phyloP scores from a whole-genome alignment of 2,888 invertebrate genomes.

The Campoplex nolae region DNA sequence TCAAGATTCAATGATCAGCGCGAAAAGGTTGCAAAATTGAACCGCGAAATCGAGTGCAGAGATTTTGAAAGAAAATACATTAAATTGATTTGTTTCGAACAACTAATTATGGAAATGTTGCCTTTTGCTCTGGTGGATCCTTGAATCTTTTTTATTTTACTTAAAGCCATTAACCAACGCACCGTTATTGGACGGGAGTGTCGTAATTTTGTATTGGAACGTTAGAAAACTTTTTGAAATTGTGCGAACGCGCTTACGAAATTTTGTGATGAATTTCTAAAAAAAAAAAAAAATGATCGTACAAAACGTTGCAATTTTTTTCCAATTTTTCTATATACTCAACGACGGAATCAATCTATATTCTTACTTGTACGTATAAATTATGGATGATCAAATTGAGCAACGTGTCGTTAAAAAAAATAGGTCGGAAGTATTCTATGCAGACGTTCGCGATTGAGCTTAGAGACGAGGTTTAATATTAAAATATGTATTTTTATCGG shows the following conservation, averaged over 20 bases:
- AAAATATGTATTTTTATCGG: background rate
- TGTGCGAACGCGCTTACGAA: background rate
- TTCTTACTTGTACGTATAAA: background rate
- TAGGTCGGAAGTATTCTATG: background rate
- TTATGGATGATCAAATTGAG: conserved; percentile 14
- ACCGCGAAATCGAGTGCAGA: background rate
- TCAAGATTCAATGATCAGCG: background rate
- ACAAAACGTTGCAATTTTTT: background rate
- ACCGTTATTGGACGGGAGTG: background rate
- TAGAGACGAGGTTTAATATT: background rate
- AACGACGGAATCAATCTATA: background rate
- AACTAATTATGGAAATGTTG: background rate
- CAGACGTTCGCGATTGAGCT: background rate
- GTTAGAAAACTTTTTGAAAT: conserved; percentile 5
- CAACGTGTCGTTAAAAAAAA: conserved; percentile 11
- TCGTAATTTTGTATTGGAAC: conserved; percentile 15
- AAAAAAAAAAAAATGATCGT: background rate
- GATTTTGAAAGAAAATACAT: background rate
- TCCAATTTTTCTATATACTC: background rate
- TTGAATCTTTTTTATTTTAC: conserved; percentile 44
- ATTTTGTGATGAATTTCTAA: background rate
- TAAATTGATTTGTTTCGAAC: background rate
- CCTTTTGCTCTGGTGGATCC: background rate
- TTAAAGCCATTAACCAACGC: conserved; percentile 63
- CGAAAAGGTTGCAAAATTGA: background rate